These are phyloP conservation scores for Euphonia xanthogaster DNA, from an alignment of 2,797 vertebrate genomes.

Conservation along the genomic window DNA sequence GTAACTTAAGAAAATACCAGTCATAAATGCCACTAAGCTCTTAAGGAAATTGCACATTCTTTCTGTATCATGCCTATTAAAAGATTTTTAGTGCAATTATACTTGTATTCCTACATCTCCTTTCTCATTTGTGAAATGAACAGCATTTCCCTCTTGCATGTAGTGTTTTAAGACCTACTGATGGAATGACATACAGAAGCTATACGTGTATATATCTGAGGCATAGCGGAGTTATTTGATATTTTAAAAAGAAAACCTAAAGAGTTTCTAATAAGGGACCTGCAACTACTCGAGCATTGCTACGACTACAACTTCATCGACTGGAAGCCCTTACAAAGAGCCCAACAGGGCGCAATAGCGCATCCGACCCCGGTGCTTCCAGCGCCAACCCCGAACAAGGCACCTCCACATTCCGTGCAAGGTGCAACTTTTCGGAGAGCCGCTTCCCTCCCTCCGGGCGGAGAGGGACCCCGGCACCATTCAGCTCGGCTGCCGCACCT, in stretches of 20 bases:
- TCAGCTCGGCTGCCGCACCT: background rate
- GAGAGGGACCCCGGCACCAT: background rate
- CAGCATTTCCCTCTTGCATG: background rate
- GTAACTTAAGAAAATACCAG: background rate
- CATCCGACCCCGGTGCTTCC: background rate
- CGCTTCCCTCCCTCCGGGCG: background rate
- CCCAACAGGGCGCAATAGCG: background rate
- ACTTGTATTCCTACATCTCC: background rate
- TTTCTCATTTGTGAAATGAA: background rate
- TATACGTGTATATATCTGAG: rapidly evolving
- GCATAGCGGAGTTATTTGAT: rapidly evolving
- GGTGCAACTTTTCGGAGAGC: background rate
- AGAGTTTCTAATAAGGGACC: background rate
- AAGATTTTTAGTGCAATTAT: background rate
- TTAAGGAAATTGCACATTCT: background rate
- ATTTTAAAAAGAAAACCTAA: background rate
- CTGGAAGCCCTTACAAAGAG: background rate
- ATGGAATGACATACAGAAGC: background rate
- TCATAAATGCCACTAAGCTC: background rate
- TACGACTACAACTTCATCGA: background rate
- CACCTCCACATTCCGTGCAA: background rate
- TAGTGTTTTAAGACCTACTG: background rate
- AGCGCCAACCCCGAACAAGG: background rate
- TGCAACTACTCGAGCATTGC: background rate
- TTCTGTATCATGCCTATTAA: background rate